Percentiles rank a stretch among this genome's conserved stretches.
These are phyloP conservation scores for Cebus imitator DNA, from an alignment of 2,113 vertebrate species.

Conservation along the genomic window DNA sequence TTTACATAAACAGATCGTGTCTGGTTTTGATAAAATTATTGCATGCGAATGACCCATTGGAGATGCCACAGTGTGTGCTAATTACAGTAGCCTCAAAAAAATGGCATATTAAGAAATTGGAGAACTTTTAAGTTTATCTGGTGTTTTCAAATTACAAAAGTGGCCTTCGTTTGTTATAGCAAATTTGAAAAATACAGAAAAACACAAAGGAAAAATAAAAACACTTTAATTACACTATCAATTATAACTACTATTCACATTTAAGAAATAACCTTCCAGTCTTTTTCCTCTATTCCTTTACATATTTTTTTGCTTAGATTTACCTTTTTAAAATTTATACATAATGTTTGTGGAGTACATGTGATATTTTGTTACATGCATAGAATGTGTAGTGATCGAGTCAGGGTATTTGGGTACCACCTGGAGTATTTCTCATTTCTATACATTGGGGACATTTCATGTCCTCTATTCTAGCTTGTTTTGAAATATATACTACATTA, in stretches of 20 bases:
- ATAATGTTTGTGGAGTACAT: neutral
- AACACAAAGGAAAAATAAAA: constrained; percentile 61
- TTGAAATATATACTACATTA: neutral
- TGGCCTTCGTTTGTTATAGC: constrained; percentile 42
- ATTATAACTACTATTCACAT: neutral
- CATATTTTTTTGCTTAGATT: neutral
- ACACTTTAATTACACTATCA: neutral
- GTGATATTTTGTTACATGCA: neutral
- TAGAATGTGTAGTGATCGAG: neutral
- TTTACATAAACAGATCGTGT: neutral
- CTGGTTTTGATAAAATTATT: constrained; percentile 41
- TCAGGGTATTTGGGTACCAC: neutral
- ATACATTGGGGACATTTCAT: neutral
- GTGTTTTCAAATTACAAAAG: constrained; percentile 32
- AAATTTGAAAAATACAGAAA: constrained; percentile 48
- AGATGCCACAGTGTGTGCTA: neutral
- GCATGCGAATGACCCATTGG: neutral
- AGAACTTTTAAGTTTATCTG: neutral
- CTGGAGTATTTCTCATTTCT: neutral
- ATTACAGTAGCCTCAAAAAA: constrained; percentile 30
- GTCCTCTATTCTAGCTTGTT: neutral
- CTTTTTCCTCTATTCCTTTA: neutral
- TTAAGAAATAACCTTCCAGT: constrained; percentile 26
- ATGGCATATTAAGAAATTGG: neutral
- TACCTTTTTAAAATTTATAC: neutral